These are phyloP conservation scores for Molossus alvarezi DNA, from an alignment of 2,797 vertebrate genomes.

Conservation along the genomic window DNA sequence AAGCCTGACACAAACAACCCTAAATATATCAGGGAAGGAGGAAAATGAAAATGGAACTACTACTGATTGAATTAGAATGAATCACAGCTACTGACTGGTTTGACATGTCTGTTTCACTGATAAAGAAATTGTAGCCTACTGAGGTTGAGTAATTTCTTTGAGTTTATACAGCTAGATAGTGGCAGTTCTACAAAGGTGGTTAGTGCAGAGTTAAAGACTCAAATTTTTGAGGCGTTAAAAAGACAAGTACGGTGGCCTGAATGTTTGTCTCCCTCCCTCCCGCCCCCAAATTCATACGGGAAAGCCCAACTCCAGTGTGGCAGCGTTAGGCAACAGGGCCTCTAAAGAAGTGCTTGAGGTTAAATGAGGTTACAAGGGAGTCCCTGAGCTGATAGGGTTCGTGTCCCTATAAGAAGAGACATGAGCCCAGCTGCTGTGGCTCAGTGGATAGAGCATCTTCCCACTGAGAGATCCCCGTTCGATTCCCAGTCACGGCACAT, in stretches of 20 bases:
- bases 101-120: not conserved
- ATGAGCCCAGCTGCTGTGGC: no score
- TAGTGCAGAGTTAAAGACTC: not conserved
- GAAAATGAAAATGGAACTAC: constrained; percentile 22
- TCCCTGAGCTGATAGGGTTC: not conserved
- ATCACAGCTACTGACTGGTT: not conserved
- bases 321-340: not conserved
- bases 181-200: not conserved
- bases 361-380: not conserved
- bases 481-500: no score
- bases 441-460: no score
- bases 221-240: constrained; percentile 37
- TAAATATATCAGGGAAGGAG: not conserved
- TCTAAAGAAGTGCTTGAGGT: not conserved
- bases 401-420: not conserved
- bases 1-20: not conserved
- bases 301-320: not conserved
- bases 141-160: constrained; percentile 22
- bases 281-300: not conserved
- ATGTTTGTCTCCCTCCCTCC: not conserved
- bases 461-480: no score
- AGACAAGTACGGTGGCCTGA: not conserved
- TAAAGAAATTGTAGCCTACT: not conserved
- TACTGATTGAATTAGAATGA: not conserved
- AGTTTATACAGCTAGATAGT: not conserved